Evolutionary conservation across 1,140 invertebrate genomes (phyloP).

Genomic region (Parasteatoda tepidariorum): DNA sequence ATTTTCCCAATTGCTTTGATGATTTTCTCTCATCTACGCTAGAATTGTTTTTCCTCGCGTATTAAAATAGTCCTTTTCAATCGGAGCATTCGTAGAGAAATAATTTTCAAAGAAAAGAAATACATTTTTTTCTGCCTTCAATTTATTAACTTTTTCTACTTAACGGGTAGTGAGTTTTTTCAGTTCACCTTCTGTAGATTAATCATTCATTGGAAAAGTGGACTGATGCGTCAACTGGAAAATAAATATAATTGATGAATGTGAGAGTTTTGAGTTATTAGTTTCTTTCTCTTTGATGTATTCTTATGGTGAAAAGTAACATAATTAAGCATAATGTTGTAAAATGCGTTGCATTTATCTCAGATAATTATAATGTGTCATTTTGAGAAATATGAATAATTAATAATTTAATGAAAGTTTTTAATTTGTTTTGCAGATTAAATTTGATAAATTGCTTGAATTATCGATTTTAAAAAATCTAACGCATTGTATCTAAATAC

Average conservation of each 20-base stretch:
- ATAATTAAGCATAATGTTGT: too few relatives aligned
- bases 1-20: conserved; percentile 37
- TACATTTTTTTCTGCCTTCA: conserved; percentile 20
- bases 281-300: too few relatives aligned
- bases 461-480: too few relatives aligned
- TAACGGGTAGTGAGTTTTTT: background rate
- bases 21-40: conserved; percentile 23
- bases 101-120: conserved; percentile 17
- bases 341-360: too few relatives aligned
- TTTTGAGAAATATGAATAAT: too few relatives aligned
- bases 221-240: background rate
- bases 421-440: too few relatives aligned
- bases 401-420: too few relatives aligned
- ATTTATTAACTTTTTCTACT: conserved; percentile 42
- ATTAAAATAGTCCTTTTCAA: conserved; percentile 41
- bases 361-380: too few relatives aligned
- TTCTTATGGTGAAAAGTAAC: too few relatives aligned
- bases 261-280: background rate
- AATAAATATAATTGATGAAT: background rate
- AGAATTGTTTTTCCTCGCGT: background rate
- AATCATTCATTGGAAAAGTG: background rate
- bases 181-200: background rate
- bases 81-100: background rate
- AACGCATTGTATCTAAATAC: too few relatives aligned
- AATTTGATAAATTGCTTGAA: too few relatives aligned